These are phyloP conservation scores for Galagoides demidoff DNA, from an alignment of 2,797 vertebrate genomes.

Conservation along the genomic window DNA sequence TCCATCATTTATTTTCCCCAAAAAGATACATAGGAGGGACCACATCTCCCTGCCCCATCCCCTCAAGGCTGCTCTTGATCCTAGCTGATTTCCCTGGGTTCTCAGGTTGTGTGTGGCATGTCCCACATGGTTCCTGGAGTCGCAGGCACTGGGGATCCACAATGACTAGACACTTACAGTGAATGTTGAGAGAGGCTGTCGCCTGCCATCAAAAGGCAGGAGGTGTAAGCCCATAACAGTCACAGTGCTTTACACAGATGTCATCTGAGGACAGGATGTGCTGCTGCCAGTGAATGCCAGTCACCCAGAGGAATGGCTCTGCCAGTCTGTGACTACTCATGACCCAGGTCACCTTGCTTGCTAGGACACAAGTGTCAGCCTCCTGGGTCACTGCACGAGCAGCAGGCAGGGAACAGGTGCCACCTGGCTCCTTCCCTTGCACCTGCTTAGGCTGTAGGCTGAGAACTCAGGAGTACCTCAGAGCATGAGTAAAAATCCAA, in stretches of 20 bases:
- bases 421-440: background rate
- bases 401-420: background rate
- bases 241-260: background rate
- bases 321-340: background rate
- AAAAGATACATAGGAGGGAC: background rate
- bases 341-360: background rate
- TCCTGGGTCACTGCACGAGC: background rate
- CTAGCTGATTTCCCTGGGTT: background rate
- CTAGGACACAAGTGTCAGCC: background rate
- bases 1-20: background rate
- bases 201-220: background rate
- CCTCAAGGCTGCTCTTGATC: background rate
- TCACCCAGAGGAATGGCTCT: background rate
- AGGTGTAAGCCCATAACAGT: background rate
- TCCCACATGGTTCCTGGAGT: background rate
- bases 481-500: background rate
- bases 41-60: fast-evolving
- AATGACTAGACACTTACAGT: background rate
- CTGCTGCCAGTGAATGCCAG: background rate
- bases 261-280: background rate
- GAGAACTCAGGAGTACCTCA: background rate
- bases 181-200: background rate
- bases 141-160: background rate
- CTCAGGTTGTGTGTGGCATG: background rate
- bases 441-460: background rate